Base-by-base conservation (phyloP, 2,888 invertebrate species). In the Didymodactylos carnosus region DNA sequence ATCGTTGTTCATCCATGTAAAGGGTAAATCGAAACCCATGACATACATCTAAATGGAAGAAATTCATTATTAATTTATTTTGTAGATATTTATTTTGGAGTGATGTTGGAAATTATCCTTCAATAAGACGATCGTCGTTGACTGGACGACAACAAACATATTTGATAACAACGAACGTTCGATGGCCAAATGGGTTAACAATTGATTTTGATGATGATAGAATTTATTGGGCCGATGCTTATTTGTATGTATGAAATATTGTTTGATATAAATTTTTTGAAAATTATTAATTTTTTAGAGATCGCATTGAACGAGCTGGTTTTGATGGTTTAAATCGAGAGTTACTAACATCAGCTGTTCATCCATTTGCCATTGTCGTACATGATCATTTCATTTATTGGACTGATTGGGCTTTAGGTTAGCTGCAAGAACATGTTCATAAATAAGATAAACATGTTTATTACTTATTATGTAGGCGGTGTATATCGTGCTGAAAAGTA, bases 401-500 rank as follows among this genome's bases (percentile, higher is more conserved):
- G 94, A 94, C 94, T 0, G 94, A 94, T 83, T 85, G 94, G 75
- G 93, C 92, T 80, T 83, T 62, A 35, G 35, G 62, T 62, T n/a
- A 62, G 19, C 35, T 27, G 4, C 4, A 16, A 0, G 8, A 10
- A 16, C 3, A 16, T 16, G 29, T 16, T 51, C 4, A 35, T 62
- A 35, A 35, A n/a, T 35, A 11, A 19, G 7, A 14, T 1, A 6
- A 53, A 2, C 3, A 2, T 3, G 11, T 1, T 49, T 3, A 13
- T 16, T 53, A 72, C 75, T 27, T 73, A 70, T 71, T 70, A 29
- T 75, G 6, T 79, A 76, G 81, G 78, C 49, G 79, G 80, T 0
- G 92, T 98, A 0, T 97, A 94, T 81, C 86, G 95, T 62, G 94
- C 95, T 0, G 94, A 97, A 80, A 98, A 98, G 81, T 91, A 94